Conservation (phyloP, 2,113 vertebrate species). For the Tragelaphus buxtoni region DNA sequence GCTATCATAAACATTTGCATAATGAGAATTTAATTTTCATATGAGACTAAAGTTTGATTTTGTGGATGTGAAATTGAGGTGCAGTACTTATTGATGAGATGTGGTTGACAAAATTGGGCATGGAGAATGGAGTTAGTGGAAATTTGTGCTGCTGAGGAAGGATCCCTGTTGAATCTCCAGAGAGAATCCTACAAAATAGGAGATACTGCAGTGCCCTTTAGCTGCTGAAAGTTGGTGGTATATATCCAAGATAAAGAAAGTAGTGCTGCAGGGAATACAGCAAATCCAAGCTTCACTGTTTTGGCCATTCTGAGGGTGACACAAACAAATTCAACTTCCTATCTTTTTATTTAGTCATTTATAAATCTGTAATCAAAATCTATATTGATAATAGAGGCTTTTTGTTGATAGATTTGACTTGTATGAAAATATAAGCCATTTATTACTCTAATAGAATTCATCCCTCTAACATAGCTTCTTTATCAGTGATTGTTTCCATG, state of each 20-base stretch:
- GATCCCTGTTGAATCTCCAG: background rate
- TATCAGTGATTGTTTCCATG: constrained; percentile 18
- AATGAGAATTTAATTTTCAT: background rate
- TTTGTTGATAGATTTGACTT: constrained; percentile 37
- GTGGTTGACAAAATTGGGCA: background rate
- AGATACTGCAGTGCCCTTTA: background rate
- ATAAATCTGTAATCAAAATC: background rate
- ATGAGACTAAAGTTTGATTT: background rate
- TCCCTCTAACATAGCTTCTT: constrained; percentile 9
- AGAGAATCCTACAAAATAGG: background rate
- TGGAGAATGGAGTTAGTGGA: background rate
- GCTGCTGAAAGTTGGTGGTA: background rate
- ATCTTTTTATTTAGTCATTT: background rate
- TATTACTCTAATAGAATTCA: constrained; percentile 31
- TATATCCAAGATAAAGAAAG: background rate
- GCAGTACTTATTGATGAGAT: background rate
- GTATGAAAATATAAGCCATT: constrained; percentile 56
- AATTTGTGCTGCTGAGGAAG: background rate
- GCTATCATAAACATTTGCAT: background rate
- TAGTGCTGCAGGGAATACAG: background rate
- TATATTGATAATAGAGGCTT: background rate
- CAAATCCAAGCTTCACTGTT: background rate
- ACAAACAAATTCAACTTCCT: background rate
- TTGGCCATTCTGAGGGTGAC: background rate
- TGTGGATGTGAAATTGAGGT: background rate